Base-by-base conservation (phyloP, 2,888 invertebrate species). In the Epinotia ramella region DNA sequence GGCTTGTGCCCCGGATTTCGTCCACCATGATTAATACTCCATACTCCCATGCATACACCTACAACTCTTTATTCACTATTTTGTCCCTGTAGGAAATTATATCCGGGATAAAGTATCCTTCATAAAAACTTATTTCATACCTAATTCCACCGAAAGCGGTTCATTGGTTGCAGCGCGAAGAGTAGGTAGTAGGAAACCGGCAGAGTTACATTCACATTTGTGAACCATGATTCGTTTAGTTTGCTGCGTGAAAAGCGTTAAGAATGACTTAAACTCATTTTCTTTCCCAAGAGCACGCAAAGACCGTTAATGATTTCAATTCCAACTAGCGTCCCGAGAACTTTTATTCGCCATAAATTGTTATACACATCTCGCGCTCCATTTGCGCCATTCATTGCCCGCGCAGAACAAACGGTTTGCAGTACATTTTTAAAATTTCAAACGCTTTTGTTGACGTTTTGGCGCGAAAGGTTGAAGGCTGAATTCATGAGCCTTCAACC, bases 281-380 rank as follows among this genome's bases (percentile, higher is more conserved):
- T 59, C 68, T n/a, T 13, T 20, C 33, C 44, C 44, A 16, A 44
- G 56, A 53, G 33, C 66, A 67, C 65, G 65, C 49, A 49, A 67
- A 53, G 66, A 33, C 18, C 33, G 66, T 53, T 67, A 67, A 67
- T 56, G 67, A 57, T 67, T 67, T 57, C 66, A 56, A 56, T 40
- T 46, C 44, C 24, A 40, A 40, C 33, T 18, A 12, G 44, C 40
- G n/a, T 16, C 62, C 16, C 6, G 44, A 0, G 57, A 11, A 28
- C 57, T 40, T 40, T 12, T 56, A 40, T 33, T 20, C 68, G 60
- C 46, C 44, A 69, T 69, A 69, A 69, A 69, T 69, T 60, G 60
- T 60, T 69, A 69, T 69, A 46, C 69, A 60, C 60, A 69, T 69
- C 59, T 44, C 69, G n/a, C 59, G 69, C n/a, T 9, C 59, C 69